A percentile compares a stretch with the other conserved stretches of the same genome.
These are phyloP conservation scores for Stenichneumon culpator DNA, from an alignment of 2,888 invertebrate genomes.

Conservation along the genomic window DNA sequence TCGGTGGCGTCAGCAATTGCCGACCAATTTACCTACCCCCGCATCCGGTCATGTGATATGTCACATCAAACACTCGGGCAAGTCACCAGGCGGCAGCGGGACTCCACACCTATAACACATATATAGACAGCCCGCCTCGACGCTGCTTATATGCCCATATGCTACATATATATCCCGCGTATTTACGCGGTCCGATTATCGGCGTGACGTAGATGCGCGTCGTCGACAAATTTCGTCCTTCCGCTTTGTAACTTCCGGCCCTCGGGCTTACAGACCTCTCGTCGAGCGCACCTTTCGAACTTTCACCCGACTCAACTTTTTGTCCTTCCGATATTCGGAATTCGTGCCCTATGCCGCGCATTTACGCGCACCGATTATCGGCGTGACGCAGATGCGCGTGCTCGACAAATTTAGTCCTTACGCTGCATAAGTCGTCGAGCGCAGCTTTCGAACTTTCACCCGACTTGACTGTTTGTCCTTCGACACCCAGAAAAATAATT, in stretches of 20 bases:
- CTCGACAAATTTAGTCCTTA: constrained; percentile 77
- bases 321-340: neutral
- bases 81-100: constrained; percentile 70
- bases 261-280: constrained; percentile 10
- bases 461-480: neutral
- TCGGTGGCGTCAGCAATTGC: constrained; percentile 85
- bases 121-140: constrained; percentile 29
- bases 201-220: constrained; percentile 77
- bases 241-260: constrained; percentile 69
- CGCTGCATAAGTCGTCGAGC: constrained; percentile 51
- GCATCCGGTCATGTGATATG: constrained; percentile 85
- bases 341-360: constrained; percentile 30
- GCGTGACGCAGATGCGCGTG: constrained; percentile 76
- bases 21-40: constrained; percentile 85
- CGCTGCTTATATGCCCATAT: constrained; percentile 33
- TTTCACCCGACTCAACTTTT: constrained; percentile 26
- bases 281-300: neutral
- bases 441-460: constrained; percentile 9
- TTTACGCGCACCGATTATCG: constrained; percentile 79
- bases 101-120: constrained; percentile 67
- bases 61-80: constrained; percentile 81
- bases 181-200: constrained; percentile 79
- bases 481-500: neutral
- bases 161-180: constrained; percentile 62
- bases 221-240: constrained; percentile 77